Conservation (phyloP, 2,113 vertebrate genomes). For the Hyaena hyaena region DNA sequence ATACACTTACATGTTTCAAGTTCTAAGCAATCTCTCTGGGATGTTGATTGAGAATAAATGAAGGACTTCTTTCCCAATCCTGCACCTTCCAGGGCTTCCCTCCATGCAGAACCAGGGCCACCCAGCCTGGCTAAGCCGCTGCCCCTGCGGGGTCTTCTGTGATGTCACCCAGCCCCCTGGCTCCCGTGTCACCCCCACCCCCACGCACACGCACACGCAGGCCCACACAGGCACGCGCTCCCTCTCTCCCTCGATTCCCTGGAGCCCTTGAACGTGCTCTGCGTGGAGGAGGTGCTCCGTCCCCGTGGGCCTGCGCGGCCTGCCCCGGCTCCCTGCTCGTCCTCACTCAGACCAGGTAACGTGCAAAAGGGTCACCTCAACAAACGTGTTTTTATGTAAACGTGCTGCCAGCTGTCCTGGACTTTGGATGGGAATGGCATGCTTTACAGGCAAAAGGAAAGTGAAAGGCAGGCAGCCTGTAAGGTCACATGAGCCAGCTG, state of each 20-base stretch:
- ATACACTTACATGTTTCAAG: background rate
- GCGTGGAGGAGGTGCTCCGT: background rate
- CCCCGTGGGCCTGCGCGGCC: background rate
- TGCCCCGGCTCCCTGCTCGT: background rate
- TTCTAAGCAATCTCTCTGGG: background rate
- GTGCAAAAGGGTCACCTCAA: background rate
- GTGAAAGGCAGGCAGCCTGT: background rate
- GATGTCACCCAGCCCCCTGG: background rate
- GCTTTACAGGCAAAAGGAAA: background rate
- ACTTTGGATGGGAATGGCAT: too few relatives aligned
- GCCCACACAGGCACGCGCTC: too few relatives aligned
- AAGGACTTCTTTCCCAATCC: background rate
- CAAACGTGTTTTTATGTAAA: fast-evolving
- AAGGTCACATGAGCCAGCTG: background rate
- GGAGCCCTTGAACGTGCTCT: background rate
- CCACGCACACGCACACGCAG: too few relatives aligned
- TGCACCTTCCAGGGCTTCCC: background rate
- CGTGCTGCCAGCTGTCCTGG: fast-evolving
- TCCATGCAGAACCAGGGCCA: background rate
- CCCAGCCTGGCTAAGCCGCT: background rate
- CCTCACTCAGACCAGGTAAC: too few relatives aligned
- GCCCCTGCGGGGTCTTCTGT: fast-evolving
- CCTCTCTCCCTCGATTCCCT: background rate
- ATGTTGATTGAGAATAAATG: background rate
- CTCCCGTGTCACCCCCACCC: background rate